Conservation (phyloP, 2,888 invertebrate species). For the Diarsia rubi region DNA sequence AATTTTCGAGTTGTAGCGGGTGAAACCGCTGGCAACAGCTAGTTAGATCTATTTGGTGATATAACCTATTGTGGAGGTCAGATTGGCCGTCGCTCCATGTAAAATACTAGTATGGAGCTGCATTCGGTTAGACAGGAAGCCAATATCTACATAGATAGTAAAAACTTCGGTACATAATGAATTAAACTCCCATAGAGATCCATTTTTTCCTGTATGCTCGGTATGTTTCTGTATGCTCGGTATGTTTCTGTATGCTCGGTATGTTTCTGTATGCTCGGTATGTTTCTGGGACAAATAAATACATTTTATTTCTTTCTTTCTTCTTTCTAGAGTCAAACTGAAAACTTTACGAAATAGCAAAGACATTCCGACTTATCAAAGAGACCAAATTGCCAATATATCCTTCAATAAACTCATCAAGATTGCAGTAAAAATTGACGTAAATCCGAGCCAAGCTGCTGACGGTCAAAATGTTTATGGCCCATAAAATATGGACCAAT, state of each 20-base stretch:
- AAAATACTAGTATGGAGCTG: background rate
- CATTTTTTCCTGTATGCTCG: no score
- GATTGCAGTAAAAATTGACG: conserved; percentile 38
- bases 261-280: no score
- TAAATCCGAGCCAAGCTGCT: conserved; percentile 27
- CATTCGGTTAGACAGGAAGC: background rate
- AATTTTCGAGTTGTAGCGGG: no score
- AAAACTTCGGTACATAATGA: background rate
- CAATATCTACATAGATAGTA: background rate
- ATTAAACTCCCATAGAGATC: background rate
- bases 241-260: no score
- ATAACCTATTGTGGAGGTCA: background rate
- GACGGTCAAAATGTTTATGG: conserved; percentile 36
- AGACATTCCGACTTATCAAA: background rate
- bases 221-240: no score
- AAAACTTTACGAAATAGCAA: background rate
- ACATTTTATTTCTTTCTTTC: no score
- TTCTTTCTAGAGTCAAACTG: no score
- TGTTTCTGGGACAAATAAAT: no score
- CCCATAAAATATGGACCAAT: conserved; percentile 42
- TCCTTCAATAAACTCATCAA: conserved; percentile 42
- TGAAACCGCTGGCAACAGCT: no score
- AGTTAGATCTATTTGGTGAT: no score
- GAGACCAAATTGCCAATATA: conserved; percentile 38
- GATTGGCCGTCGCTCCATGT: background rate